phyloP scores from a whole-genome alignment of 2,113 vertebrate genomes.

The Pomatorhinus ruficollis region DNA sequence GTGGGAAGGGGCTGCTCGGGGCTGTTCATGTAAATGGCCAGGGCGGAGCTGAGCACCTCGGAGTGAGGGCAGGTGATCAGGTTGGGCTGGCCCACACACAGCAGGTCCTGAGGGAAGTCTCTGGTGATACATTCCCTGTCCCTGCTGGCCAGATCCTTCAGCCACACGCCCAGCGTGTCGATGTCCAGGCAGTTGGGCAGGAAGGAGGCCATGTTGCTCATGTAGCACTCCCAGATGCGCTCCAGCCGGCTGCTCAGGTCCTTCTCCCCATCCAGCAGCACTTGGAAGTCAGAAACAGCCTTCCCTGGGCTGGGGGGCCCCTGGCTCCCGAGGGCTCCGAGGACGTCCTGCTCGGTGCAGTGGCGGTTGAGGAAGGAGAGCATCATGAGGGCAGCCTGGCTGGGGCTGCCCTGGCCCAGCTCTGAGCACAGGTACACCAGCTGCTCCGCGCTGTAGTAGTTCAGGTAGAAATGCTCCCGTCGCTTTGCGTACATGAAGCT shows the following conservation, averaged over 20 bases:
- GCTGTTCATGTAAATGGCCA: slow-evolving; percentile 90
- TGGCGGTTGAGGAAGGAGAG: slow-evolving; percentile 83
- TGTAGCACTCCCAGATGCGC: slow-evolving; percentile 80
- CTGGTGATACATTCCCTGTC: slow-evolving; percentile 40
- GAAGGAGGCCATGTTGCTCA: slow-evolving; percentile 75
- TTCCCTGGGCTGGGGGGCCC: neutral
- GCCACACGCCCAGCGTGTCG: slow-evolving; percentile 77
- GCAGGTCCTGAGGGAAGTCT: slow-evolving; percentile 74
- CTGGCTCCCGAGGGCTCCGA: accelerated
- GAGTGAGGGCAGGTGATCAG: slow-evolving; percentile 83
- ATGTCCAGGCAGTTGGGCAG: slow-evolving; percentile 82
- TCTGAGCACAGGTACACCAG: slow-evolving; percentile 85
- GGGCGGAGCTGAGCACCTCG: slow-evolving; percentile 82
- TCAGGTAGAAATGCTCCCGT: slow-evolving; percentile 83
- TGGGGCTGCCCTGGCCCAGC: slow-evolving; percentile 54
- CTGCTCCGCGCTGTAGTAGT: slow-evolving; percentile 92
- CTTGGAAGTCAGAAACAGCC: neutral
- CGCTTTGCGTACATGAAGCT: slow-evolving; percentile 81
- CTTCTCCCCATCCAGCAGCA: neutral
- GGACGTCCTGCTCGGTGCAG: slow-evolving; percentile 67
- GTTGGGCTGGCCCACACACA: slow-evolving; percentile 82
- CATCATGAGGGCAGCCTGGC: slow-evolving; percentile 84
- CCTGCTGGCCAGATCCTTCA: slow-evolving; percentile 75
- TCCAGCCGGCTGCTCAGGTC: slow-evolving; percentile 63
- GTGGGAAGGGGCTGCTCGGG: slow-evolving; percentile 79